Percentiles rank a stretch among this genome's conserved stretches.
Conservation (phyloP, 2,888 invertebrate genomes). For the Nomada fabriciana region DNA sequence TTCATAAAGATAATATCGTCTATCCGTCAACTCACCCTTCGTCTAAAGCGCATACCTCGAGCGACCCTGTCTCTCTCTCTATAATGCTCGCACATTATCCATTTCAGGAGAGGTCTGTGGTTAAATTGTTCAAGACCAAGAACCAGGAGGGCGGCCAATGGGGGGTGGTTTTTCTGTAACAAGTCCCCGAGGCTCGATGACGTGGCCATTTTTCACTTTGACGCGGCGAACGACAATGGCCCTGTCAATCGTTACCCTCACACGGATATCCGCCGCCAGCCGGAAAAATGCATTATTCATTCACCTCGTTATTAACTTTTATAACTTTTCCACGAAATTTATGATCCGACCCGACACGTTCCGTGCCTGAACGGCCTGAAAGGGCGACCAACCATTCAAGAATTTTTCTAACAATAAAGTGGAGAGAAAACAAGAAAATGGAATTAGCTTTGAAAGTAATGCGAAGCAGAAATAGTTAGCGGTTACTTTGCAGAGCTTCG, state of each 20-base stretch:
- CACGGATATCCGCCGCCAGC: constrained; percentile 28
- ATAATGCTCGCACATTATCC: constrained; percentile 26
- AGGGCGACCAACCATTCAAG: background rate
- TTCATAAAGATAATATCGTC: constrained; percentile 9
- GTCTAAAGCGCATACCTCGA: too few species aligned
- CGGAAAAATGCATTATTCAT: constrained; percentile 55
- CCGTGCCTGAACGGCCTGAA: background rate
- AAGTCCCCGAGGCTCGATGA: constrained; percentile 23
- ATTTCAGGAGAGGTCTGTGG: constrained; percentile 14
- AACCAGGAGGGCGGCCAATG: background rate
- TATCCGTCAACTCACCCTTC: constrained; percentile 29
- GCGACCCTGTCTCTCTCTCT: constrained; percentile 1
- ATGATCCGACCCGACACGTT: constrained; percentile 15
- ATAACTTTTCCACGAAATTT: constrained; percentile 46
- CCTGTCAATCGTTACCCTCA: constrained; percentile 49
- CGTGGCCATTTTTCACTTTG: constrained; percentile 54
- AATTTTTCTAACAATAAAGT: background rate
- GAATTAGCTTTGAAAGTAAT: background rate
- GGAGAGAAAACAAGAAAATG: background rate
- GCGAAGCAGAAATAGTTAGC: background rate
- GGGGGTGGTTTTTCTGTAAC: constrained; percentile 25
- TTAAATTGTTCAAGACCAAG: constrained; percentile 20
- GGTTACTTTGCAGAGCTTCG: background rate
- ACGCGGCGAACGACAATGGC: constrained; percentile 43
- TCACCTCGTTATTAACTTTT: constrained; percentile 52